These are phyloP conservation scores for Montipora efflorescens DNA, from an alignment of 64 coral and sea anemone species.

Conservation along the genomic window DNA sequence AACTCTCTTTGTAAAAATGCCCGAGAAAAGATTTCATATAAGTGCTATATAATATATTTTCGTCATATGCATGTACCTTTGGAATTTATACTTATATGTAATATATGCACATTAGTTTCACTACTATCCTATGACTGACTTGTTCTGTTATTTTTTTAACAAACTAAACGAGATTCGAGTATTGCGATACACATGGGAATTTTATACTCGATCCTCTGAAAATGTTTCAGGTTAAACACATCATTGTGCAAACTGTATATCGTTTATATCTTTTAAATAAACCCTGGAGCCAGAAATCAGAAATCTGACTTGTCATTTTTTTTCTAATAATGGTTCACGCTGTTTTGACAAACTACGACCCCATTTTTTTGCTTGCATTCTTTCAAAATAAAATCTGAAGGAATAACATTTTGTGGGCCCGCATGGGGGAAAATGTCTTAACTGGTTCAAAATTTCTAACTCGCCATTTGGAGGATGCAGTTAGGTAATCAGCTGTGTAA, in stretches of 20 bases:
- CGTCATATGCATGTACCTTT: conserved; percentile 59
- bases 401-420: no score
- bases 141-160: conserved; percentile 46
- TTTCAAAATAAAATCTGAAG: no score
- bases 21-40: conserved; percentile 37
- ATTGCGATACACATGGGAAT: conserved; percentile 27
- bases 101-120: conserved; percentile 56
- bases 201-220: conserved; percentile 37
- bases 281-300: conserved; percentile 22
- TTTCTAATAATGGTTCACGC: not conserved
- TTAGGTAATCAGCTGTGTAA: no score
- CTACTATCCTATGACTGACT: not conserved
- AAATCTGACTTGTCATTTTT: not conserved
- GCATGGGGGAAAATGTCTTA: no score
- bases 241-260: conserved; percentile 16
- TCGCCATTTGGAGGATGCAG: no score
- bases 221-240: conserved; percentile 21
- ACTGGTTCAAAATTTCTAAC: no score
- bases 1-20: conserved; percentile 37
- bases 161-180: not conserved
- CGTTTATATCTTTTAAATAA: conserved; percentile 53
- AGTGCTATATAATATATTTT: conserved; percentile 68
- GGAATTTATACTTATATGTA: conserved; percentile 65
- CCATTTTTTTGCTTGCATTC: no score
- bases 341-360: not conserved